Base-by-base conservation (phyloP, 2,797 vertebrate genomes). In the Apodemus agrarius region DNA sequence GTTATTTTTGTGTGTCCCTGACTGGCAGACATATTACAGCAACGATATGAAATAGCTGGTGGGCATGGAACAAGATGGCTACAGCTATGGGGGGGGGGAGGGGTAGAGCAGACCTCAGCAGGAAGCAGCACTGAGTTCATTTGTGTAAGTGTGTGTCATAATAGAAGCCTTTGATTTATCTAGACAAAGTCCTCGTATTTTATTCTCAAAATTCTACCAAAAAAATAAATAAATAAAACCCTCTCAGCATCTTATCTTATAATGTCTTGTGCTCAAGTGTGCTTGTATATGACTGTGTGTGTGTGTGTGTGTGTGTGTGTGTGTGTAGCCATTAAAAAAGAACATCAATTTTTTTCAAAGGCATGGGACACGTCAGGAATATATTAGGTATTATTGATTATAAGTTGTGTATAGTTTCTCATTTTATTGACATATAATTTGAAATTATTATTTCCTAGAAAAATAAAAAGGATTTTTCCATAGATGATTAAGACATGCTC, bases 281-380 rank as follows among this genome's bases (percentile, higher is more conserved):
- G 72, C 3, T 7, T 7, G 17, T 37, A 16, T 72, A n/a, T n/a
- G 16, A 19, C 31, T 69, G 5, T 74, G 40, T 14, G 40, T 49
- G 4, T 54, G 16, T 52, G 29, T 52, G 43, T 43, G 40, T 43
- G 69, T 37, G 17, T 40, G n/a, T 37, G 37, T 52, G 43, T 76
- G 40, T 75, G 7, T 37, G 1, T 74, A 40, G 40, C 26, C 5
- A 29, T 85, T n/a, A 93, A 63, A 94, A 93, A 94, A 85, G 40
- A 91, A 96, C 89, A 93, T 69, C 93, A 83, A 87, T 65, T 95
- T 95, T 88, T 97, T 97, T 91, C 69, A 72, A 52, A 92, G 37
- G 40, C 59, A 21, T 90, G 92, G 84, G 34, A 13, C 63, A 92
- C 59, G 29, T 83, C 89, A 93, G 65, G 40, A 57, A 46, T 82